Conservation (phyloP, 2,113 vertebrate species). For the Garra rufa region DNA sequence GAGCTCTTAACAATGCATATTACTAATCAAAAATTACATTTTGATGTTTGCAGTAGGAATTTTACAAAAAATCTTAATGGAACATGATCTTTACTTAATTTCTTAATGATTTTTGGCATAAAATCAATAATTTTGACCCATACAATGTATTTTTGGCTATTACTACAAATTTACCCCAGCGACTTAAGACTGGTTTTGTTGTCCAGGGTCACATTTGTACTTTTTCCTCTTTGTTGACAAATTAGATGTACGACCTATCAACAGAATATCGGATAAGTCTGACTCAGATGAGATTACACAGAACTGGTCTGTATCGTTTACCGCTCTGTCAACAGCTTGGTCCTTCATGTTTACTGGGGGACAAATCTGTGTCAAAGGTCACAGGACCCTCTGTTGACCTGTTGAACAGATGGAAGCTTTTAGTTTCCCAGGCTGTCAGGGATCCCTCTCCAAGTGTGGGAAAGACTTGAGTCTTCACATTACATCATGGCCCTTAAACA, state of each 20-base stretch:
- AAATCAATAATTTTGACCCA: no score
- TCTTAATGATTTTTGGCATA: no score
- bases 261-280: background rate
- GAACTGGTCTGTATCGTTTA: conserved; percentile 36
- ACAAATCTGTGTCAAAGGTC: conserved; percentile 49
- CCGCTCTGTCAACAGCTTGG: conserved; percentile 33
- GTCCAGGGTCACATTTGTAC: no score
- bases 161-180: no score
- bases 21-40: no score
- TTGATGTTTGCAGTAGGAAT: no score
- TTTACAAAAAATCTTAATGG: no score
- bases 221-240: background rate
- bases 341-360: conserved; percentile 40
- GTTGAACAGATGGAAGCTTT: conserved; percentile 58
- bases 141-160: no score
- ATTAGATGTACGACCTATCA: conserved; percentile 11
- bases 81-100: no score
- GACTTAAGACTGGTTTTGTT: no score
- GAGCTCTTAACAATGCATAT: no score
- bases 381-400: conserved; percentile 48
- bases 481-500: conserved; percentile 33
- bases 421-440: conserved; percentile 61
- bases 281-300: conserved; percentile 33
- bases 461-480: conserved; percentile 34
- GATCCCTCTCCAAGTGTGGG: conserved; percentile 46